Percentiles rank a stretch among this genome's conserved stretches.
phyloP scores from a whole-genome alignment of 2,113 vertebrate species.

The Rhea pennata region DNA sequence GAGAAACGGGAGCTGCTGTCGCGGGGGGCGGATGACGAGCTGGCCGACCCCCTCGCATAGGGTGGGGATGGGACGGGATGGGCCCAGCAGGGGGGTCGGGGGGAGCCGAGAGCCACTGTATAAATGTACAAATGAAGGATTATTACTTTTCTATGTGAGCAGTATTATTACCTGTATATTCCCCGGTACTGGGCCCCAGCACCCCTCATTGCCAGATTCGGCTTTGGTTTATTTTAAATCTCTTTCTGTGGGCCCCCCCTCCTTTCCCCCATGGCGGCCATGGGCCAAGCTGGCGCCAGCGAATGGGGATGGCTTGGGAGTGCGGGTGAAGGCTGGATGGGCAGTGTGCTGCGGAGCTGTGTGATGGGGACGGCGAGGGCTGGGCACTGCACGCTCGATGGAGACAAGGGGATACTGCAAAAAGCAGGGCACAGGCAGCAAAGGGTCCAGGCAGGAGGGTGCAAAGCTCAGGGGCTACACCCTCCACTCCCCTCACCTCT shows the following conservation, averaged over 20 bases:
- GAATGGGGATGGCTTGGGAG: not conserved
- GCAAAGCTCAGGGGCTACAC: too few relatives aligned
- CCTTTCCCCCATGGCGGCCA: not conserved
- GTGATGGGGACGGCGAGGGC: too few relatives aligned
- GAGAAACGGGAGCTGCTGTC: constrained; percentile 96
- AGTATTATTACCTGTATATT: constrained; percentile 90
- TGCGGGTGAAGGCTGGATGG: not conserved
- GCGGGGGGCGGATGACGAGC: constrained; percentile 87
- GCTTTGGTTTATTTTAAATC: constrained; percentile 17
- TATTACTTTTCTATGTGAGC: constrained; percentile 98
- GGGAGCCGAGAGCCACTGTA: constrained; percentile 83
- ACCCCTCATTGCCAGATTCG: not conserved
- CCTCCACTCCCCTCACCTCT: not conserved
- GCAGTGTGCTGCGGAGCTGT: not conserved
- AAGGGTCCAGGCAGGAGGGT: too few relatives aligned
- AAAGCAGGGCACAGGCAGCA: too few relatives aligned
- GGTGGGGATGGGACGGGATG: constrained; percentile 14
- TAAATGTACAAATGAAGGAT: constrained; percentile 99
- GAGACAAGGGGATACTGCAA: too few relatives aligned
- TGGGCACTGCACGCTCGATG: too few relatives aligned
- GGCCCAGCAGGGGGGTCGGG: not conserved
- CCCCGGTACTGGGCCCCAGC: constrained; percentile 64
- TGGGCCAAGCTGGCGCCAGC: not conserved
- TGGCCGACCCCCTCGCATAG: constrained; percentile 93
- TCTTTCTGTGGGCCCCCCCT: constrained; percentile 51